Conservation (phyloP, 2,113 vertebrate species). For the Grammomys surdaster region DNA sequence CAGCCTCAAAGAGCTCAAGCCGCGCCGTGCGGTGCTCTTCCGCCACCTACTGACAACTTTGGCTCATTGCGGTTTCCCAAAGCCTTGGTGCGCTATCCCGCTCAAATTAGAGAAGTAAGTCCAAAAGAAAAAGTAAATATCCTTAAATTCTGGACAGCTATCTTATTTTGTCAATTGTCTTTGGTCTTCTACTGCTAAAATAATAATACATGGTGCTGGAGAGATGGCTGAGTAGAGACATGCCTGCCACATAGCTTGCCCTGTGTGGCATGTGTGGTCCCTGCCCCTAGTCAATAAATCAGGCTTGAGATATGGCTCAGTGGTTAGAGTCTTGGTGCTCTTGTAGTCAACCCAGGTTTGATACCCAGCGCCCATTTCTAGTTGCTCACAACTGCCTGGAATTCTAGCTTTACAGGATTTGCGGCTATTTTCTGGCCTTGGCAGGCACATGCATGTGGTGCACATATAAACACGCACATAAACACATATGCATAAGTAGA, state of each 20-base stretch:
- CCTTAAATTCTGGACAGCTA: background rate
- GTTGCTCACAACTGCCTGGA: background rate
- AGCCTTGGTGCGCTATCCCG: background rate
- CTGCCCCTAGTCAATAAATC: background rate
- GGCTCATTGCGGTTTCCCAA: background rate
- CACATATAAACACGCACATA: background rate
- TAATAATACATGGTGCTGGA: background rate
- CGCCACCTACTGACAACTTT: slow-evolving; percentile 10
- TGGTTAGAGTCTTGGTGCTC: background rate
- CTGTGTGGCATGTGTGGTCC: background rate
- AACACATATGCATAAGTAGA: background rate
- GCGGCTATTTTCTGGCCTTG: background rate
- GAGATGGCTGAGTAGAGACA: background rate
- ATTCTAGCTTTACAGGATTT: background rate
- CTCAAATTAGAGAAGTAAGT: background rate
- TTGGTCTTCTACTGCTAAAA: background rate
- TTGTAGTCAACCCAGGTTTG: background rate
- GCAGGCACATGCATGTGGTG: background rate
- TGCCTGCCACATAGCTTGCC: background rate
- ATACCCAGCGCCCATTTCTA: no score
- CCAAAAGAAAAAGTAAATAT: background rate
- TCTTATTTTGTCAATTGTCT: background rate
- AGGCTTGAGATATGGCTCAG: background rate
- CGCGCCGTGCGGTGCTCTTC: background rate
- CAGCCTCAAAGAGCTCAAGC: no score